Conservation (phyloP, 2,888 invertebrate species). For the Himalopsyche japonica region DNA sequence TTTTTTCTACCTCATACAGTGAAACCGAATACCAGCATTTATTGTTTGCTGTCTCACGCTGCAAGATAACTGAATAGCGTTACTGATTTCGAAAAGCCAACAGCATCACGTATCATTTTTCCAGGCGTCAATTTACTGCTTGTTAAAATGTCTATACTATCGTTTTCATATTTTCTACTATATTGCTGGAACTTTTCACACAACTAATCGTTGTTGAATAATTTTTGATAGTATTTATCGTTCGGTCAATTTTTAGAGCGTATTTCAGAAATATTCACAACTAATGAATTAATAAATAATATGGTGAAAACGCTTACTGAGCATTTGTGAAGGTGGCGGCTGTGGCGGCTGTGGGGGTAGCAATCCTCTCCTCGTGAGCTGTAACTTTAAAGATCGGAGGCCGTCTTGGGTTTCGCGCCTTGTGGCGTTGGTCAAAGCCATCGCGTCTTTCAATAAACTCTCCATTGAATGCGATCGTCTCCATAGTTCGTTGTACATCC, state of each 20-base stretch:
- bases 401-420: constrained; percentile 61
- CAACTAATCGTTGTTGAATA: no score
- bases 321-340: not conserved
- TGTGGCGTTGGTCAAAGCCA: constrained; percentile 59
- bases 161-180: no score
- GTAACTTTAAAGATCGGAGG: constrained; percentile 51
- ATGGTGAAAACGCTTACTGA: not conserved
- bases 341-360: not conserved
- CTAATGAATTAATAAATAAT: not conserved
- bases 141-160: no score
- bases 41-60: not conserved
- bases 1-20: no score
- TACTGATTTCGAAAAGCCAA: not conserved
- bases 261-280: no score
- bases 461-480: constrained; percentile 57
- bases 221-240: no score
- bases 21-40: not conserved
- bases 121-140: not conserved
- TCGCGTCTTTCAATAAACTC: constrained; percentile 56
- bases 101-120: not conserved
- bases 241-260: no score
- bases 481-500: constrained; percentile 67
- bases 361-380: constrained; percentile 46
- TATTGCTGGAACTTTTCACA: no score
- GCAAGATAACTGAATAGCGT: not conserved